These are phyloP conservation scores for Manduca sexta DNA, from an alignment of 1,140 invertebrate genomes.

Conservation along the genomic window DNA sequence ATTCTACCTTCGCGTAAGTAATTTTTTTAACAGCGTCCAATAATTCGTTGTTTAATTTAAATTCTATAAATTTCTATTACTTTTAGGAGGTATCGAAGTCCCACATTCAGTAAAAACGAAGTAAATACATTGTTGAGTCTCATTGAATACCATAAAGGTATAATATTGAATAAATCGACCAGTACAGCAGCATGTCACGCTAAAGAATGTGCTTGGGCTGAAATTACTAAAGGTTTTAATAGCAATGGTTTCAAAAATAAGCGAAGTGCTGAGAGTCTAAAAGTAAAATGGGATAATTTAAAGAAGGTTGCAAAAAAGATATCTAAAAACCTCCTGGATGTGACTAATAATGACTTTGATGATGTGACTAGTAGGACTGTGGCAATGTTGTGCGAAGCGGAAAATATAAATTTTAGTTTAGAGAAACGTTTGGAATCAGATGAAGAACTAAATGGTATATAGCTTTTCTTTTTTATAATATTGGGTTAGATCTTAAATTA, in stretches of 20 bases:
- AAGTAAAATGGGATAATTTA: slow-evolving; percentile 60
- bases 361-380: slow-evolving; percentile 37
- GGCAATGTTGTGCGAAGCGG: slow-evolving; percentile 33
- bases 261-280: slow-evolving; percentile 41
- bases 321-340: slow-evolving; percentile 40
- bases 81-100: slow-evolving; percentile 36
- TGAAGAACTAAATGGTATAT: slow-evolving; percentile 28
- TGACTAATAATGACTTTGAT: slow-evolving; percentile 25
- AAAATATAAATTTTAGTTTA: slow-evolving; percentile 20
- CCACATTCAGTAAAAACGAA: slow-evolving; percentile 42
- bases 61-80: neutral
- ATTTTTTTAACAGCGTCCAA: neutral
- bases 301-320: slow-evolving; percentile 43
- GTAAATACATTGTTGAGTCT: slow-evolving; percentile 37
- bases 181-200: slow-evolving; percentile 30
- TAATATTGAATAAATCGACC: slow-evolving; percentile 49
- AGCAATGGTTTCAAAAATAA: slow-evolving; percentile 30
- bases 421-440: slow-evolving; percentile 14
- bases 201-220: slow-evolving; percentile 47
- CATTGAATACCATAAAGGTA: slow-evolving; percentile 44
- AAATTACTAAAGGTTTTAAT: slow-evolving; percentile 51
- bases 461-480: neutral
- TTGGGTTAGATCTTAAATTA: no score
- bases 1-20: slow-evolving; percentile 5
- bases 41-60: neutral